Evolutionary conservation across 2,113 vertebrate species (phyloP).

Genomic region (Siniperca chuatsi): DNA sequence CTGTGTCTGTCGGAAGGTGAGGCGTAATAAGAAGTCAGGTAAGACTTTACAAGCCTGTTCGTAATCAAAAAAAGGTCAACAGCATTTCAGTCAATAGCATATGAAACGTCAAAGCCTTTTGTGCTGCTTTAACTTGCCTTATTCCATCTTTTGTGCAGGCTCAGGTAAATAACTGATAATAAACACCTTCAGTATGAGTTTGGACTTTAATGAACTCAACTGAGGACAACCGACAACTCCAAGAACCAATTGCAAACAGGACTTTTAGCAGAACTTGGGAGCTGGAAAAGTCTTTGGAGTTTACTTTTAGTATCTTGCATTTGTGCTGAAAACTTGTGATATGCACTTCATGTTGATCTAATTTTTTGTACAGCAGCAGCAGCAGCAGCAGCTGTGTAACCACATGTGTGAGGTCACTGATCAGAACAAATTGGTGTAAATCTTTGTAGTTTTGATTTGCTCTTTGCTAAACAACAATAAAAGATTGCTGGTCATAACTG

Average conservation of each 20-base stretch:
- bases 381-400: not conserved
- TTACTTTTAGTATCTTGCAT: not conserved
- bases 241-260: not conserved
- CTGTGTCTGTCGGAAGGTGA: conserved; percentile 19
- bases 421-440: not conserved
- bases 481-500: not conserved
- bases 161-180: not conserved
- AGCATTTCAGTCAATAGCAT: not conserved
- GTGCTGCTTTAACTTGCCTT: not conserved
- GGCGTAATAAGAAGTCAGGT: conserved; percentile 21
- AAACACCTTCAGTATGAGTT: not conserved
- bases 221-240: not conserved
- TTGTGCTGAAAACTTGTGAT: not conserved
- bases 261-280: not conserved
- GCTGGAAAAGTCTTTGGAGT: not conserved
- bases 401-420: not conserved
- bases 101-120: not conserved
- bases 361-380: not conserved
- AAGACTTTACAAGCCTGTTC: not conserved
- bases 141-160: conserved; percentile 1
- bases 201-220: not conserved
- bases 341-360: not conserved
- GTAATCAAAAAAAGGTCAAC: not conserved
- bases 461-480: not conserved
- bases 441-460: not conserved